phyloP scores from a whole-genome alignment of 2,888 invertebrate species.

The Apodemia zela region DNA sequence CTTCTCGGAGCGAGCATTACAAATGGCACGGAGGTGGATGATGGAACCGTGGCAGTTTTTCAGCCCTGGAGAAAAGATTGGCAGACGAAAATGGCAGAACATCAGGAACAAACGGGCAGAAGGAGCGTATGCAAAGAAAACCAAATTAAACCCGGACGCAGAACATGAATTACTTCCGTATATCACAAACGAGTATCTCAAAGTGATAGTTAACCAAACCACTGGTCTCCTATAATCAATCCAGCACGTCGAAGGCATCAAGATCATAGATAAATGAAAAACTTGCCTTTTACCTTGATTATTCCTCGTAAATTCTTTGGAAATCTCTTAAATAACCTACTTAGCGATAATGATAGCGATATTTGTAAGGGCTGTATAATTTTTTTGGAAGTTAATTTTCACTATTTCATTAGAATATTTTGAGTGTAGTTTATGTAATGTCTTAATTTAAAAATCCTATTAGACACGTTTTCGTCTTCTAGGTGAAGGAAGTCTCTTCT shows the following conservation, averaged over 20 bases:
- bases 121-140: constrained; percentile 46
- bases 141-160: constrained; percentile 34
- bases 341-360: no score
- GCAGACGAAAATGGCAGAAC: constrained; percentile 63
- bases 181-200: constrained; percentile 68
- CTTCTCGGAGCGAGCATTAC: constrained; percentile 49
- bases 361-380: no score
- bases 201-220: constrained; percentile 53
- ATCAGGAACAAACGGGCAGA: constrained; percentile 63
- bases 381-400: no score
- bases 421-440: no score
- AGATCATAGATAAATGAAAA: no score
- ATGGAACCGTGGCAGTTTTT: constrained; percentile 64
- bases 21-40: constrained; percentile 49
- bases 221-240: constrained; percentile 62
- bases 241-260: constrained; percentile 58
- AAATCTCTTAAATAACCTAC: no score
- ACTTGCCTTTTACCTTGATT: no score
- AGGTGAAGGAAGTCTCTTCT: no score
- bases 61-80: constrained; percentile 60
- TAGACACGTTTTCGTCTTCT: no score
- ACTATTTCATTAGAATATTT: no score
- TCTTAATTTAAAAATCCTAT: no score
- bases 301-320: no score
- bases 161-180: constrained; percentile 50